Conservation (phyloP, 2,113 vertebrate genomes). For the Callipepla squamata region DNA sequence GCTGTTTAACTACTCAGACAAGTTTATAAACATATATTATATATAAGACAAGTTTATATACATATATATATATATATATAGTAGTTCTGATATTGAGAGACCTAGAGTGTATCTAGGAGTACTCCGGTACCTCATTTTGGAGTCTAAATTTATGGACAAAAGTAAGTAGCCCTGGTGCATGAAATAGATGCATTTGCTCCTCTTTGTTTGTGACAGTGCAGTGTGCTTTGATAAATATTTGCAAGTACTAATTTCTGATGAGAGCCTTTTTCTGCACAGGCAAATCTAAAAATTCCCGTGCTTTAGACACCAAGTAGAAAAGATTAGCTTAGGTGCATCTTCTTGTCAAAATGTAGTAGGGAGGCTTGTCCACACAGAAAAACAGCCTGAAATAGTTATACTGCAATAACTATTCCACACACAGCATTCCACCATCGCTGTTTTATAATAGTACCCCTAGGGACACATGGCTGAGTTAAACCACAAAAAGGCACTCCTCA, state of each 20-base stretch:
- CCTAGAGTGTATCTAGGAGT: not conserved
- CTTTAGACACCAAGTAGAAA: not conserved
- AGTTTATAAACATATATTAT: not conserved
- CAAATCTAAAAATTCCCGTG: not conserved
- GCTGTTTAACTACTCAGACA: not conserved
- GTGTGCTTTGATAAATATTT: not conserved
- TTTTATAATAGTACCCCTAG: conserved; percentile 69
- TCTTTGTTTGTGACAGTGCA: not conserved
- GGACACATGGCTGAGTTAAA: conserved; percentile 62
- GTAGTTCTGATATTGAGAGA: not conserved
- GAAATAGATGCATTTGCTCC: not conserved
- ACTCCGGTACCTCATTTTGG: not conserved
- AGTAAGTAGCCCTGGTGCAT: not conserved
- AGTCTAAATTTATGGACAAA: not conserved
- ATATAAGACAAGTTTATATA: too few species aligned
- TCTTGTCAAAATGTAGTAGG: conserved; percentile 19
- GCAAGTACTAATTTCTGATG: not conserved
- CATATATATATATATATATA: not conserved
- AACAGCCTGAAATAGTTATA: conserved; percentile 63
- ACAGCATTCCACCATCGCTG: conserved; percentile 58
- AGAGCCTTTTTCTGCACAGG: not conserved
- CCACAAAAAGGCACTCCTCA: conserved; percentile 69
- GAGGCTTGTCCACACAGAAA: not conserved
- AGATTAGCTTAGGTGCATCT: not conserved
- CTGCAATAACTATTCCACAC: conserved; percentile 62